Evolutionary conservation across 1,140 invertebrate species (phyloP), one percentile per base, ranked within the genome.

Genomic region (Helicoverpa zea): DNA sequence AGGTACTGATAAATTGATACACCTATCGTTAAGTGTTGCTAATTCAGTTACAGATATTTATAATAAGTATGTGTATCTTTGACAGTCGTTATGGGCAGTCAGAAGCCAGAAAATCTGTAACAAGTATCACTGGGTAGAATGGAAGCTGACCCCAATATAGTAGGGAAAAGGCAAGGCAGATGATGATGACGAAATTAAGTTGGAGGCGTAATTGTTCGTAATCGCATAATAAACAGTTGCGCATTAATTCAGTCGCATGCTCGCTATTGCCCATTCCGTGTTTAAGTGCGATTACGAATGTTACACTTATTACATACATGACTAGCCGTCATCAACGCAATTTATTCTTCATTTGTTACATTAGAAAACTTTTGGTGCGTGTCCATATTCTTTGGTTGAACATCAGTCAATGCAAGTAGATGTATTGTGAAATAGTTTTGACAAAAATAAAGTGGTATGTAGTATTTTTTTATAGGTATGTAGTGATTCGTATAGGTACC

Each of bases 241-340:
- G 16, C 35, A 68, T 68, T 49, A 68, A 68, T 23, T 12, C 43
- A 49, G 43, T 68, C 43, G 43, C 49, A 35, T 64, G 59, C 47
- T 51, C 35, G 29, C 29, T 35, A 54, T 77, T 66, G 59, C 49
- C 35, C 68, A 63, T 76, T 64, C 61, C 75, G 75, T 77, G 75
- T 77, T 77, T 29, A 64, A 77, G 18, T 64, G 30, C 61, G 18
- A 64, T 77, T 77, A 77, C 43, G 61, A 54, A 63, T 54, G 75
- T 66, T 77, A 77, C 75, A 54, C 61, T 64, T 77, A 64, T 66
- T 66, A 77, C 75, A 77, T 56, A 63, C 61, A 16, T 77, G 61
- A 72, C 68, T 54, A 72, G 30, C 75, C 61, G 54, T 76, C 74
- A 77, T 77, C 61, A 77, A 56, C 61, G 63, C 49, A 4, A 16